phyloP scores from a whole-genome alignment of 2,888 invertebrate genomes.

The Hemicrepidius hirtus region DNA sequence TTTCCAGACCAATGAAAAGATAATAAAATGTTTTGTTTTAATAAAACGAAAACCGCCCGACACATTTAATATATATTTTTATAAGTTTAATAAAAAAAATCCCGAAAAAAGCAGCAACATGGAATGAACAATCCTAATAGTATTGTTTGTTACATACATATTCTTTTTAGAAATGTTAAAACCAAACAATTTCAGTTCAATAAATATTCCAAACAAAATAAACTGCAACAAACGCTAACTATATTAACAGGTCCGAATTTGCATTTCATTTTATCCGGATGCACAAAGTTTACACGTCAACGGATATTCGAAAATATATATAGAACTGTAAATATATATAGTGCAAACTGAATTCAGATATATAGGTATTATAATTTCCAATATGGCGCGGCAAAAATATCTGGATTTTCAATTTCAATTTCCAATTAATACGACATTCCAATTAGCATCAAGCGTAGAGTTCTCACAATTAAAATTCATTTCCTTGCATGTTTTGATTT shows the following conservation, averaged over 20 bases:
- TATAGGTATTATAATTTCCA: slow-evolving; percentile 3
- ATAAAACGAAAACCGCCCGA: too few relatives aligned
- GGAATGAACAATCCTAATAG: background rate
- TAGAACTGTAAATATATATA: background rate
- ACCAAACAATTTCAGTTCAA: background rate
- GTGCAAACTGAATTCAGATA: slow-evolving; percentile 13
- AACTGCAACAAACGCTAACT: background rate
- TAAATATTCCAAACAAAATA: slow-evolving; percentile 9
- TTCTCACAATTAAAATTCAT: slow-evolving; percentile 27
- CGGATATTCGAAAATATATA: slow-evolving; percentile 20
- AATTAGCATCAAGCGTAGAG: slow-evolving; percentile 10
- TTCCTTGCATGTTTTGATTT: slow-evolving; percentile 3
- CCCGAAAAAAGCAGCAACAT: background rate
- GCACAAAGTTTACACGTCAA: slow-evolving; percentile 20
- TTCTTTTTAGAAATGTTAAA: background rate
- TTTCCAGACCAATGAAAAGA: too few relatives aligned
- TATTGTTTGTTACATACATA: background rate
- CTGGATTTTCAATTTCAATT: background rate
- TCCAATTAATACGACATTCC: background rate
- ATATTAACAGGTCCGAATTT: slow-evolving; percentile 7
- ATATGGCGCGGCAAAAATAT: background rate
- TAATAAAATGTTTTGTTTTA: too few relatives aligned
- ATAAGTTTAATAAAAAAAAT: background rate
- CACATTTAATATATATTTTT: background rate
- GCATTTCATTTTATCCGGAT: slow-evolving; percentile 22